Conservation (phyloP, 2,797 vertebrate species). For the Gadopsis bispinosus region DNA sequence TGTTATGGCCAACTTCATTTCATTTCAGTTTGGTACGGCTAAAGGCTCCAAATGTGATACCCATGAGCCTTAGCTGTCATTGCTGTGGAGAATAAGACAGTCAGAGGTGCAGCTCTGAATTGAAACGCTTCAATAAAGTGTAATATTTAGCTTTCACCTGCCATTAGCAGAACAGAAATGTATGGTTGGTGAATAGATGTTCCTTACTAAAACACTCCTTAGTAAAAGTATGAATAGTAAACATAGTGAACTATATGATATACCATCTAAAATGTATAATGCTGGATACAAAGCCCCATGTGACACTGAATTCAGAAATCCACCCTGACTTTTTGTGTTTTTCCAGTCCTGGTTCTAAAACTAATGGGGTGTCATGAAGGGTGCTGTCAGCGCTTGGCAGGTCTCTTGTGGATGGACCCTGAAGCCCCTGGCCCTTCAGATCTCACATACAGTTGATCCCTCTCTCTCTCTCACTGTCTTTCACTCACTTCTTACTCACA, state of each 20-base stretch:
- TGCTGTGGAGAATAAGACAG: background rate
- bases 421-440: slow-evolving; percentile 28
- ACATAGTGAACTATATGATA: background rate
- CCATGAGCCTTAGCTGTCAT: background rate
- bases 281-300: background rate
- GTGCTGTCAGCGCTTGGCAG: slow-evolving; percentile 67
- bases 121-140: background rate
- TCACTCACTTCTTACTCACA: slow-evolving; percentile 32
- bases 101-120: slow-evolving; percentile 4
- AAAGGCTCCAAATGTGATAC: background rate
- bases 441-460: slow-evolving; percentile 38
- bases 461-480: slow-evolving; percentile 1
- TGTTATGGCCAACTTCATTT: background rate
- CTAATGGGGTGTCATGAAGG: slow-evolving; percentile 48
- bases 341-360: slow-evolving; percentile 40
- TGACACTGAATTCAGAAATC: slow-evolving; percentile 19
- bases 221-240: background rate
- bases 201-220: background rate
- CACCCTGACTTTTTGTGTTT: background rate
- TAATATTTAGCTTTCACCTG: slow-evolving; percentile 9
- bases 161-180: background rate
- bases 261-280: background rate
- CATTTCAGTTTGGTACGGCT: background rate
- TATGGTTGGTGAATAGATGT: background rate
- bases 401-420: slow-evolving; percentile 36